Conservation (phyloP, 2,113 vertebrate species). For the Psittacara wagleri region DNA sequence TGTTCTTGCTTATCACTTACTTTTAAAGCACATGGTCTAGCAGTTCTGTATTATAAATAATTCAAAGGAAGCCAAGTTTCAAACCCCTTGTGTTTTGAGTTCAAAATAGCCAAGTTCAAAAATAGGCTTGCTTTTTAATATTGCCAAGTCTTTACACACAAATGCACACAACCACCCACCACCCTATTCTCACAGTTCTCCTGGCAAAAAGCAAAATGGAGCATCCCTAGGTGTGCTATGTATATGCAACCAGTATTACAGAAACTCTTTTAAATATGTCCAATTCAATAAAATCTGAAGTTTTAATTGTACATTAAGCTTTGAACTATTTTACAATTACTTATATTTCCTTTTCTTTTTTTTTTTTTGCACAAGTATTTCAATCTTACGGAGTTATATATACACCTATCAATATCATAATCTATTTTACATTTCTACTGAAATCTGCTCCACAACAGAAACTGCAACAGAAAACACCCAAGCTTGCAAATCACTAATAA, state of each 20-base stretch:
- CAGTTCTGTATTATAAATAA: neutral
- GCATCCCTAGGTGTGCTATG: neutral
- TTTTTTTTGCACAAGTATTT: neutral
- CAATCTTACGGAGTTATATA: accelerated
- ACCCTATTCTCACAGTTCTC: neutral
- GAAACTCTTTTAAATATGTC: neutral
- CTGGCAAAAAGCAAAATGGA: neutral
- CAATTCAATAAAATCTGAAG: neutral
- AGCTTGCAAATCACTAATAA: neutral
- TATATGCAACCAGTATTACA: neutral
- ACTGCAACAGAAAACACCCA: neutral
- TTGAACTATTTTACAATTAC: neutral
- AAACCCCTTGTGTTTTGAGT: neutral
- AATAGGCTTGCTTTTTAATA: neutral
- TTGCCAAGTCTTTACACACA: neutral
- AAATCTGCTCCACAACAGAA: neutral
- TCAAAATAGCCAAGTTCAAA: neutral
- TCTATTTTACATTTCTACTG: neutral
- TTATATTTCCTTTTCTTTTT: neutral
- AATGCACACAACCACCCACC: accelerated
- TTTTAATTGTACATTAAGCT: neutral
- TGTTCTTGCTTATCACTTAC: neutral
- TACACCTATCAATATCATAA: neutral
- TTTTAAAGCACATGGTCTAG: neutral
- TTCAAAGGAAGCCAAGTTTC: neutral